phyloP scores from a whole-genome alignment of 2,113 vertebrate species.

The Anhinga rufa region DNA sequence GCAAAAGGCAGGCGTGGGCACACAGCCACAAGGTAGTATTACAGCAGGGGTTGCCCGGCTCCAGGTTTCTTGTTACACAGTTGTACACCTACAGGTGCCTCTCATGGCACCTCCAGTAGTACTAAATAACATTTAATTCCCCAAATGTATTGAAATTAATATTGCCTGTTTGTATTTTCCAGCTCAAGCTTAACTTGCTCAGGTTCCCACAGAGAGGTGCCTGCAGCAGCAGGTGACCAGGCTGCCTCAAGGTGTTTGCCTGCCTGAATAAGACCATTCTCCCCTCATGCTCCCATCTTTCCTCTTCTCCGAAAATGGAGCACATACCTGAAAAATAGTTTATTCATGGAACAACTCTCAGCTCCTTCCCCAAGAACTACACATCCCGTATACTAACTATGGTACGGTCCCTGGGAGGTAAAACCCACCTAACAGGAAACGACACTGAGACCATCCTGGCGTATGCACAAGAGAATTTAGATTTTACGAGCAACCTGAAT shows the following conservation, averaged over 20 bases:
- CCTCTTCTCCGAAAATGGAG: neutral
- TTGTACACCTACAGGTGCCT: neutral
- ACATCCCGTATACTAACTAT: accelerated
- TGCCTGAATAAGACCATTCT: neutral
- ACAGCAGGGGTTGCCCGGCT: neutral
- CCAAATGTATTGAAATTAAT: neutral
- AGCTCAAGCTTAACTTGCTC: neutral
- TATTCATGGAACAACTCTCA: neutral
- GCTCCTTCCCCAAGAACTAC: neutral
- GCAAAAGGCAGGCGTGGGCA: neutral
- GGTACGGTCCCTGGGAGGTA: neutral
- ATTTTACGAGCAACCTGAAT: neutral
- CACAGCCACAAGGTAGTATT: neutral
- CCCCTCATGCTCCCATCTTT: neutral
- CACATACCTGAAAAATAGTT: neutral
- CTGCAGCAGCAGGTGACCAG: neutral
- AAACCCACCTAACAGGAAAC: neutral
- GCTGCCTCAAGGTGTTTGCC: neutral
- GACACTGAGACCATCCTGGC: neutral
- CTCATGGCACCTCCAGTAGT: neutral
- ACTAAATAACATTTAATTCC: neutral
- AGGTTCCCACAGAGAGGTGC: neutral
- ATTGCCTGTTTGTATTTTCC: neutral
- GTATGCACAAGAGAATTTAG: accelerated
- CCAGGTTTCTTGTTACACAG: neutral